Percentiles rank a stretch among this genome's conserved stretches.
phyloP scores from a whole-genome alignment of 2,113 vertebrate genomes.

The Lophura nycthemera region DNA sequence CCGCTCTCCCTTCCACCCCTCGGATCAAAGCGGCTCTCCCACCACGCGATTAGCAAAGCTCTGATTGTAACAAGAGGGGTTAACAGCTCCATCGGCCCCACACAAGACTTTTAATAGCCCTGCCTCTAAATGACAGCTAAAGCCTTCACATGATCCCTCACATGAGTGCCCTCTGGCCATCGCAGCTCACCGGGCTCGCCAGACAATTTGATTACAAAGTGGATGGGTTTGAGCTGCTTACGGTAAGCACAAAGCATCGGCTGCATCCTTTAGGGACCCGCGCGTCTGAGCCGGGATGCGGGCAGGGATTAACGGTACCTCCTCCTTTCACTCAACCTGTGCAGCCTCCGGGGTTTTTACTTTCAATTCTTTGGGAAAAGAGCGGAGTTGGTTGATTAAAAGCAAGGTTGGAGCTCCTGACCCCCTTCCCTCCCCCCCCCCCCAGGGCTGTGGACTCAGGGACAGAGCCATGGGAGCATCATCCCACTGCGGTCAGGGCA shows the following conservation, averaged over 20 bases:
- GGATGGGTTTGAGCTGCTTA: constrained; percentile 27
- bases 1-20: constrained; percentile 36
- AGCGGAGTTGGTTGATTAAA: neutral
- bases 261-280: constrained; percentile 1
- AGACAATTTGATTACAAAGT: constrained; percentile 56
- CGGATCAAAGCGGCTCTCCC: constrained; percentile 62
- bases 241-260: neutral
- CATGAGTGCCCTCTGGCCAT: constrained; percentile 45
- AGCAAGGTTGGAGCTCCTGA: neutral
- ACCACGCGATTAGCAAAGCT: constrained; percentile 54
- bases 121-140: constrained; percentile 43
- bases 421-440: neutral
- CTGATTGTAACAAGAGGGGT: constrained; percentile 62
- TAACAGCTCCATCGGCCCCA: constrained; percentile 53
- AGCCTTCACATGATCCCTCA: constrained; percentile 37
- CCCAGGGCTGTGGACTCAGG: neutral
- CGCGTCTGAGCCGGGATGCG: neutral
- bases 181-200: constrained; percentile 5
- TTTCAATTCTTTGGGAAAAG: neutral
- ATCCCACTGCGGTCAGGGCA: neutral
- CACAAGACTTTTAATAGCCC: constrained; percentile 40
- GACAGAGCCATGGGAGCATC: neutral
- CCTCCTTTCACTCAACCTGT: neutral
- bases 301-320: neutral
- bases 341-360: neutral